Base-by-base conservation (phyloP, 2,113 vertebrate genomes). In the Heliornis fulica region DNA sequence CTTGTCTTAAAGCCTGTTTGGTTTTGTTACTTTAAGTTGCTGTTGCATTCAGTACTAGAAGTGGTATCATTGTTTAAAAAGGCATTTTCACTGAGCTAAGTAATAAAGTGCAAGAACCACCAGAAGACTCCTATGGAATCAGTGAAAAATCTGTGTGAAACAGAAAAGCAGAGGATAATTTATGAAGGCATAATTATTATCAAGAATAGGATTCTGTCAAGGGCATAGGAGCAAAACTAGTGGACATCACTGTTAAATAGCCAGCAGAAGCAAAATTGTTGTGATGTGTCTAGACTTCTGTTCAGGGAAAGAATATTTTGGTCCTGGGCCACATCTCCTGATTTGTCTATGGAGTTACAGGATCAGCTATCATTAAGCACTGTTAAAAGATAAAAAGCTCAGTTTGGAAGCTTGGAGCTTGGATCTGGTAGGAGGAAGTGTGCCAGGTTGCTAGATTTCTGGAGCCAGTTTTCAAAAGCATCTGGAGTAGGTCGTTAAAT, bases 401-500 rank as follows among this genome's bases (percentile, higher is more conserved):
- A 11, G 36, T 21, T 71, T 74, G 36, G 69, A 87, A 92, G 45
- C n/a, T 56, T 9, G 46, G 43, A 88, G 40, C 60, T 81, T 89
- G 61, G 57, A 87, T 66, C 77, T 92, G 70, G 89, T 65, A 93
- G 74, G 75, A 87, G 48, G 63, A 83, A 77, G 34, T 41, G 10
- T 70, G 57, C 36, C 83, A 95, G 74, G 80, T 76, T 94, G 48
- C 85, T 95, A 64, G 59, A 84, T 82, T 88, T 87, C 94, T 96
- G 95, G 70, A 97, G 90, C 57, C 72, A 81, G 70, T 76, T 97
- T 96, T 75, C 72, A 78, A 53, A 8, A 76, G 95, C 96, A 97
- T 96, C 93, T 97, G 97, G 94, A 97, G 54, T 12, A 84, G 51
- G 86, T 95, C 84, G 96, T 97, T 96, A 97, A 92, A 93, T 78